Percentiles rank a stretch among this genome's conserved stretches.
phyloP scores from a whole-genome alignment of 2,113 vertebrate species.

The Salvator merianae region DNA sequence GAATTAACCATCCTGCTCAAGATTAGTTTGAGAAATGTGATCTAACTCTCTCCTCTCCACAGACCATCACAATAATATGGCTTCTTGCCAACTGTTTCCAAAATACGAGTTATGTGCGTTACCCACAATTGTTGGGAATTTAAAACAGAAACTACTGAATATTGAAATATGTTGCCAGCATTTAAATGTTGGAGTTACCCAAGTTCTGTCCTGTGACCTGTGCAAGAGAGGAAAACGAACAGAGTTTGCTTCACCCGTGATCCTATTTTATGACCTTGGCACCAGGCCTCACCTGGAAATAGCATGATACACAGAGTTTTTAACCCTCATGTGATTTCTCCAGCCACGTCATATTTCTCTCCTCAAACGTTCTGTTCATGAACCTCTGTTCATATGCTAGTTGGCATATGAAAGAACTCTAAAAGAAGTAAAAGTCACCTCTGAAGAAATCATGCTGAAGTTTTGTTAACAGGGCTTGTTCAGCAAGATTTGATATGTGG shows the following conservation, averaged over 20 bases:
- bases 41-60: not conserved
- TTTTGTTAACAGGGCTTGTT: not conserved
- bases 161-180: constrained; percentile 2
- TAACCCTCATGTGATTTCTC: too few species aligned
- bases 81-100: not conserved
- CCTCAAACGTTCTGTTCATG: too few species aligned
- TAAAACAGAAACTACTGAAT: not conserved
- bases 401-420: not conserved
- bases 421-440: not conserved
- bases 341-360: too few species aligned
- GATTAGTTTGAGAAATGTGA: not conserved
- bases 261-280: too few species aligned
- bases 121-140: not conserved
- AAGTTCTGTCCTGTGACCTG: too few species aligned
- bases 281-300: too few species aligned
- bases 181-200: not conserved
- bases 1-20: not conserved
- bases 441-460: not conserved
- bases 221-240: too few species aligned
- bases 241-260: too few species aligned
- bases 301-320: too few species aligned
- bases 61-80: not conserved
- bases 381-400: too few species aligned
- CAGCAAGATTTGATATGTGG: not conserved
- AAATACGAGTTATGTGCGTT: too few species aligned